Base-by-base conservation (phyloP, 1,140 invertebrate genomes). In the Plectrocnemia conspersa region DNA sequence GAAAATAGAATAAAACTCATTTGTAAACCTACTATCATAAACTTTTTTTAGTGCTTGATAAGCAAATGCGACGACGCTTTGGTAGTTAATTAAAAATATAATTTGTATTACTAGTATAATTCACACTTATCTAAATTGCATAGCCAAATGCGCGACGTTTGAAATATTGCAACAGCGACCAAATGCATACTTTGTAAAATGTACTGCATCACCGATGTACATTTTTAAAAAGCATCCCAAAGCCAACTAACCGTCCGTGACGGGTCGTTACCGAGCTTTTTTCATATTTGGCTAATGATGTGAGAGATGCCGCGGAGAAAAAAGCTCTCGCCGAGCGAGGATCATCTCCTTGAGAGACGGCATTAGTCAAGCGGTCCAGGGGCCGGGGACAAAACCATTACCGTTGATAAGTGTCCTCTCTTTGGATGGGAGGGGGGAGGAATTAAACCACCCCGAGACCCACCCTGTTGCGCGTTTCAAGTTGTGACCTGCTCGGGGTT, bases 231-330 rank as follows among this genome's bases (percentile, higher is more conserved):
- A 24, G 27, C 27, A 45, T 29, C 10, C 40, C 19, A 19, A 19
- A 50, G 24, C 29, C 38, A 49, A 49, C 46, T 49, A 49, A 49
- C 46, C 32, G 47, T 50, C 47, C 40, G 47, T 38, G 38, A 38
- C 47, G 47, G 33, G 10, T 38, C 47, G 33, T 50, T 50, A 50
- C 35, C 13, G n/a, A 27, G 46, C 29, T 27, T 48, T 32, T 50
- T 50, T 50, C 33, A 50, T 50, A 50, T 50, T 50, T 50, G 47
- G 47, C 47, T 50, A 50, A 50, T 50, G 47, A 50, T 50, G 47
- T 29, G 47, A 50, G 47, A 50, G 47, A 38, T 22, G 47, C 21
- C 32, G 33, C 2, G 7, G 41, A 38, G 38, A 50, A 22, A 50
- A 50, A 33, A 50, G 25, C 27, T 33, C 19, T 10, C 15, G 18